Evolutionary conservation across 1,140 invertebrate genomes (phyloP), one percentile per base, ranked within the genome.

Genomic region (Lysiphlebus fabarum): DNA sequence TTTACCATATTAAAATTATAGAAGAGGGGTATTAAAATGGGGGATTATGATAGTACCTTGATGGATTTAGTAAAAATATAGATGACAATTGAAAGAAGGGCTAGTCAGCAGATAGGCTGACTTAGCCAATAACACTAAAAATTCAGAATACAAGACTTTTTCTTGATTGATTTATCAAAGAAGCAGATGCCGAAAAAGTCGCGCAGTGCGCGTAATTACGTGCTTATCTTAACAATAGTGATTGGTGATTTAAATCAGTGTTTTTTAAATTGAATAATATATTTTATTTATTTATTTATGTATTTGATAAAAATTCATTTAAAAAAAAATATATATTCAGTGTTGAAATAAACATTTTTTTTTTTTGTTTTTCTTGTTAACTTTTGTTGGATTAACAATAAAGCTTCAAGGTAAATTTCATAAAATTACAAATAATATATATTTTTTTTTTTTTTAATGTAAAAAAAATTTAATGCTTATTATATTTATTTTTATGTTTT

Each of bases 141-240:
- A 14, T 17, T 12, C 5, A 41, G 17, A 26, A n/a, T 43, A 10
- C 42, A 54, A 41, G 9, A 48, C 17, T 44, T 8, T 38, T 14
- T 47, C 41, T 33, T 14, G 26, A 43, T 53, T n/a, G 44, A 55
- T 60, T 9, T 26, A 41, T 36, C 26, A 47, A 62, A 50, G 59
- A 61, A 55, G 59, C 62, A 49, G 40, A 59, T 58, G 61, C 51
- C 58, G 58, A 62, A 56, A 50, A 60, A 44, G 40, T 54, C 58
- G 60, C 49, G 40, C 48, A 49, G 50, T 42, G 53, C 37, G 57
- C 56, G 59, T 51, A 42, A 47, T 45, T 7, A 38, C 37, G 49
- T 61, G 59, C 62, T 61, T 51, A 43, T 56, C n/a, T 11, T 58
- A n/a, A 26, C 5, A 12, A 7, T 41, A 11, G 37, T 50, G 12